Conservation (phyloP, 2,113 vertebrate species). For the Alethe diademata region DNA sequence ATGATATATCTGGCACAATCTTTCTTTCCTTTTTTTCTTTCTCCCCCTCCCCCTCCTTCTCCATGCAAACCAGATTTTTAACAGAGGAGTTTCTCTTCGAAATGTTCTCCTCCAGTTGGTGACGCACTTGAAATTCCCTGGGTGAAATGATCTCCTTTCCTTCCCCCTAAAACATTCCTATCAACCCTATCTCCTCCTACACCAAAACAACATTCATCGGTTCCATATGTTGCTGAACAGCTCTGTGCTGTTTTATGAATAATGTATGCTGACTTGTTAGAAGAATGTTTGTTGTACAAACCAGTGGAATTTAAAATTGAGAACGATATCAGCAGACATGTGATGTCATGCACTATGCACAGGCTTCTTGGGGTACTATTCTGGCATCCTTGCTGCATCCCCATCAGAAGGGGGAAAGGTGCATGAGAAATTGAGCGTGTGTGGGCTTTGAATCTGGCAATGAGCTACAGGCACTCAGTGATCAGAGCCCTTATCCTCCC, state of each 20-base stretch:
- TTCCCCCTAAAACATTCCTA: slow-evolving; percentile 47
- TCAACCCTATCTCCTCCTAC: slow-evolving; percentile 48
- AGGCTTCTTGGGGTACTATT: not conserved
- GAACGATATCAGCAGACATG: not conserved
- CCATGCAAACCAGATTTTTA: slow-evolving; percentile 45
- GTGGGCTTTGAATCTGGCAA: not conserved
- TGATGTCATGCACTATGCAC: not conserved
- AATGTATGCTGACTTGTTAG: slow-evolving; percentile 55
- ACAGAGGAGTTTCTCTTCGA: slow-evolving; percentile 49
- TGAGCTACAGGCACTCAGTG: not conserved
- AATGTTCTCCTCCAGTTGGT: slow-evolving; percentile 50
- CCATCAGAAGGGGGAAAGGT: not conserved
- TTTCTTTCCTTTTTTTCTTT: not conserved
- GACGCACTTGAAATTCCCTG: slow-evolving; percentile 61
- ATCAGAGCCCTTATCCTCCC: not conserved
- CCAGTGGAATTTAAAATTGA: slow-evolving; percentile 48
- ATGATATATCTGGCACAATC: not conserved
- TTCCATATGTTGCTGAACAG: slow-evolving; percentile 66
- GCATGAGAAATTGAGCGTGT: rapidly evolving
- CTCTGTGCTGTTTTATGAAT: slow-evolving; percentile 61
- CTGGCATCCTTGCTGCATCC: not conserved
- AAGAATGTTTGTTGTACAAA: slow-evolving; percentile 49
- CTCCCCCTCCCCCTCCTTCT: not conserved
- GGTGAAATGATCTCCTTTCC: slow-evolving; percentile 43
- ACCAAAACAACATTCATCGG: slow-evolving; percentile 57